phyloP scores from a whole-genome alignment of 2,797 vertebrate genomes.

The Poeciliopsis presidionis region DNA sequence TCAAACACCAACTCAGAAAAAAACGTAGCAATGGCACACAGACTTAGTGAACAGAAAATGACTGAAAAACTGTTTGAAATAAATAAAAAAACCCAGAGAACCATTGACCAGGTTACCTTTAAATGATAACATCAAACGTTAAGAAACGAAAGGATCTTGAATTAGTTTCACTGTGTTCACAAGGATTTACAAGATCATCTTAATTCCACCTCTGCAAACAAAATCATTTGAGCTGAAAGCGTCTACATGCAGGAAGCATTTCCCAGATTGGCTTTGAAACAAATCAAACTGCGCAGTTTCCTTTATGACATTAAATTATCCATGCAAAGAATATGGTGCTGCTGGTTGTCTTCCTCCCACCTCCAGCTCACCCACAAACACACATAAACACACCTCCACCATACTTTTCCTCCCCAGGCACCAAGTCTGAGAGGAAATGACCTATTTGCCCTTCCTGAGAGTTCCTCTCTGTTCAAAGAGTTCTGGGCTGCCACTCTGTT shows the following conservation, averaged over 20 bases:
- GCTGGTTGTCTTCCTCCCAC: neutral
- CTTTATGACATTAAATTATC: neutral
- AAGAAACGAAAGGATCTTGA: neutral
- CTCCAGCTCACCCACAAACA: slow-evolving; percentile 15
- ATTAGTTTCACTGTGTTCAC: neutral
- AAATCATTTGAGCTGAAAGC: neutral
- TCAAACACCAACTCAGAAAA: neutral
- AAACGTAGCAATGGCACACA: neutral
- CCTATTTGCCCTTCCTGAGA: slow-evolving; percentile 76
- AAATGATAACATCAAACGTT: neutral
- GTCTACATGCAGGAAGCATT: neutral
- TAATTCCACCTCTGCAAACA: neutral
- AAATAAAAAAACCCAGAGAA: neutral
- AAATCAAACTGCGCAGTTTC: neutral
- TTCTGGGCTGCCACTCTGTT: slow-evolving; percentile 57
- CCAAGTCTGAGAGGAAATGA: slow-evolving; percentile 75
- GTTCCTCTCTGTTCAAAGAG: slow-evolving; percentile 72
- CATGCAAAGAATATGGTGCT: slow-evolving; percentile 27
- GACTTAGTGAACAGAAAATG: neutral
- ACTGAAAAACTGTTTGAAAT: neutral
- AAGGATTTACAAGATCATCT: slow-evolving; percentile 9
- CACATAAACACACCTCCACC: slow-evolving; percentile 43
- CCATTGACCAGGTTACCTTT: neutral
- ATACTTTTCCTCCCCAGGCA: slow-evolving; percentile 58
- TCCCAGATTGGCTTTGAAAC: neutral